phyloP scores from a whole-genome alignment of 2,888 invertebrate genomes.

The Tetropium fuscum region DNA sequence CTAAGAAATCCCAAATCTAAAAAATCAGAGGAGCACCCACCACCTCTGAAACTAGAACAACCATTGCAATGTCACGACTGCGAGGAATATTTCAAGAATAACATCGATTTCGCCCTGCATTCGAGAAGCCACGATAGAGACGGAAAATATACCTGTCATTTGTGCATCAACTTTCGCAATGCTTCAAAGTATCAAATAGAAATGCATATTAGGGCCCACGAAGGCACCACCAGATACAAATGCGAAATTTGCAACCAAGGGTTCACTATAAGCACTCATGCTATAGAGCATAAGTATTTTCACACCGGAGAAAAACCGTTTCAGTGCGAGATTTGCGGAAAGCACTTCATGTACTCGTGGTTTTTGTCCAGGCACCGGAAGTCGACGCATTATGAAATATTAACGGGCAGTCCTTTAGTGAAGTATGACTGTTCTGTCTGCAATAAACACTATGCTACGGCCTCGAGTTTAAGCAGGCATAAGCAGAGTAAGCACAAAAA shows the following conservation, averaged over 20 bases:
- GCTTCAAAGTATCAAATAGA: conserved; percentile 42
- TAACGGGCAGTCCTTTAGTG: conserved; percentile 57
- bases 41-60: conserved; percentile 50
- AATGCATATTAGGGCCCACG: conserved; percentile 45
- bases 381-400: conserved; percentile 67
- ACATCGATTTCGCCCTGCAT: conserved; percentile 49
- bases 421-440: conserved; percentile 62
- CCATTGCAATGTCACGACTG: conserved; percentile 58
- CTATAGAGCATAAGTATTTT: conserved; percentile 57
- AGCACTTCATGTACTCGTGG: conserved; percentile 68
- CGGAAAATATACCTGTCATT: conserved; percentile 44
- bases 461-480: conserved; percentile 57
- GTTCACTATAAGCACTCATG: conserved; percentile 44
- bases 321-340: conserved; percentile 59
- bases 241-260: conserved; percentile 55
- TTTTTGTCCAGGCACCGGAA: conserved; percentile 69
- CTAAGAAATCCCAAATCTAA: neutral
- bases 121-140: conserved; percentile 44
- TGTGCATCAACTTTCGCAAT: conserved; percentile 43
- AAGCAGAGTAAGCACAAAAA: conserved; percentile 55
- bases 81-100: conserved; percentile 56
- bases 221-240: conserved; percentile 47
- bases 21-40: conserved; percentile 30
- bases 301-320: conserved; percentile 67
- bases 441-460: conserved; percentile 61